These are phyloP conservation scores for Gobionotothen gibberifrons DNA, from an alignment of 2,797 vertebrate genomes.

Conservation along the genomic window DNA sequence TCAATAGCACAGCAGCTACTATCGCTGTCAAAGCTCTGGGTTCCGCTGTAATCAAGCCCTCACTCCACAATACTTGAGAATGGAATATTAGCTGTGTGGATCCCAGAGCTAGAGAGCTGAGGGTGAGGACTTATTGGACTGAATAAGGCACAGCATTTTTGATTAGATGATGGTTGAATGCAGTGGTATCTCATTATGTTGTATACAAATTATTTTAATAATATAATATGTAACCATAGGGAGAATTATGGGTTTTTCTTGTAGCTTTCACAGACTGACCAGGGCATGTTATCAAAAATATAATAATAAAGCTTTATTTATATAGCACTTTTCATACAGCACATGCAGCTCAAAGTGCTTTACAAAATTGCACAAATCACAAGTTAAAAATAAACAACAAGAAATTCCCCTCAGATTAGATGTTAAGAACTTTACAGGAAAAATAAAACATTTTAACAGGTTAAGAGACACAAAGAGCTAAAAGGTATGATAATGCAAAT, in stretches of 20 bases:
- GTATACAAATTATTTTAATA: neutral
- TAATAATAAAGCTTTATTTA: neutral
- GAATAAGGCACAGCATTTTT: conserved; percentile 13
- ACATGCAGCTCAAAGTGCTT: too few species aligned
- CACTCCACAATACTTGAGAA: conserved; percentile 42
- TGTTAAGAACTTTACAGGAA: too few species aligned
- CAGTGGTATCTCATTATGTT: neutral
- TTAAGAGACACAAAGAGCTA: too few species aligned
- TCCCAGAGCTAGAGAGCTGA: conserved; percentile 21
- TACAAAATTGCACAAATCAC: too few species aligned
- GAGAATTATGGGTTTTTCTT: too few species aligned
- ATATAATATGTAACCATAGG: too few species aligned
- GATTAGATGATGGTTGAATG: conserved; percentile 27
- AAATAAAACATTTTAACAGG: too few species aligned
- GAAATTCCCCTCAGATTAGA: too few species aligned
- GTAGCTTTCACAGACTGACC: neutral
- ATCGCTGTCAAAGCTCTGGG: conserved; percentile 33
- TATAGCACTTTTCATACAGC: too few species aligned
- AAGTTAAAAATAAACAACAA: too few species aligned
- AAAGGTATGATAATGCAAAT: too few species aligned
- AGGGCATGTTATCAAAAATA: neutral
- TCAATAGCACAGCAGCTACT: conserved; percentile 51
- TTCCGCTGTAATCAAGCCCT: conserved; percentile 46
- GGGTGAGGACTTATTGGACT: conserved; percentile 27
- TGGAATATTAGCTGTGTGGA: conserved; percentile 45